Conservation (phyloP, 2,113 vertebrate genomes). For the Anser brachyrhynchus region DNA sequence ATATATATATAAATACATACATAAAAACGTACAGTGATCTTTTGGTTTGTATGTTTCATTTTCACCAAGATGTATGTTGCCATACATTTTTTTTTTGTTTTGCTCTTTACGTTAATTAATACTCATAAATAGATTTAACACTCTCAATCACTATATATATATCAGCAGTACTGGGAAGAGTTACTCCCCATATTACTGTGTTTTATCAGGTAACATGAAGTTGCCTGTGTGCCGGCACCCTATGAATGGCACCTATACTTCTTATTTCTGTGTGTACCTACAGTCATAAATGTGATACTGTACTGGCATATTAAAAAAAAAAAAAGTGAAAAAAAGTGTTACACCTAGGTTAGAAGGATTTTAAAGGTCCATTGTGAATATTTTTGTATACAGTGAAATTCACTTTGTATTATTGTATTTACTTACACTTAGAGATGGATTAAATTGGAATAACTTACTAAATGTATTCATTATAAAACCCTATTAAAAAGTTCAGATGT, state of each 20-base stretch:
- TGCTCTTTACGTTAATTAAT: slow-evolving; percentile 35
- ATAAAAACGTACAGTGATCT: slow-evolving; percentile 18
- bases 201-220: slow-evolving; percentile 33
- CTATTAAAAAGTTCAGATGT: slow-evolving; percentile 64
- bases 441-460: slow-evolving; percentile 66
- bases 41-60: slow-evolving; percentile 64
- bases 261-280: slow-evolving; percentile 42
- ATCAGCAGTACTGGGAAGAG: slow-evolving; percentile 4
- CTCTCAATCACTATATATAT: slow-evolving; percentile 41
- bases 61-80: slow-evolving; percentile 58
- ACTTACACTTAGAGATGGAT: slow-evolving; percentile 55
- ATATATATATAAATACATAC: neutral
- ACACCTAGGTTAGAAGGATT: slow-evolving; percentile 37
- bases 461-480: slow-evolving; percentile 65
- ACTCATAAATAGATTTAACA: slow-evolving; percentile 35
- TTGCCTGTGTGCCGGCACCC: slow-evolving; percentile 41
- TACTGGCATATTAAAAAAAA: slow-evolving; percentile 10
- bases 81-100: slow-evolving; percentile 60
- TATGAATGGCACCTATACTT: slow-evolving; percentile 46
- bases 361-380: slow-evolving; percentile 61
- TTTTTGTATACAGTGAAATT: slow-evolving; percentile 65
- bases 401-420: slow-evolving; percentile 65
- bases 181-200: slow-evolving; percentile 33
- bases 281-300: slow-evolving; percentile 59
- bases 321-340: slow-evolving; percentile 7